Evolutionary conservation across 2,888 invertebrate genomes (phyloP), one percentile per base, ranked within the genome.

Genomic region (Lathronympha strigana): DNA sequence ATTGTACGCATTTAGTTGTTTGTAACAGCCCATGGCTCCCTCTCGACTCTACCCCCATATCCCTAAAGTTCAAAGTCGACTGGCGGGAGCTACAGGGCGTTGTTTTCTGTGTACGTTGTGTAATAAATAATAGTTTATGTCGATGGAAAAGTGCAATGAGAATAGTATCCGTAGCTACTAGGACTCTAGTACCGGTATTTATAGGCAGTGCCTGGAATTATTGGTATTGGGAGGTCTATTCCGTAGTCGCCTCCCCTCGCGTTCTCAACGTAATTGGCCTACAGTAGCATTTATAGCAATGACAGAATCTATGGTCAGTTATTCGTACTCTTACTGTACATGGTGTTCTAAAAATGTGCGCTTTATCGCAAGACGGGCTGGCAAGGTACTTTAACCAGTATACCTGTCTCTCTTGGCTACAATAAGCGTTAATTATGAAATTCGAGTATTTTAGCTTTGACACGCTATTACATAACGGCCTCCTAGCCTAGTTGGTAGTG

Each of bases 1-100:
- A 60, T 58, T 64, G 63, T 55, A 36, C 53, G 58, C 64, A 64
- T 64, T 64, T 64, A 60, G 45, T 64, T 60, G 0, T 8, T n/a
- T 11, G 6, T 51, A 8, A 45, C 55, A 15, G 8, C 31, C 40
- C 2, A 40, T 49, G 50, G 49, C 38, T 57, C 63, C 28, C 19
- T 15, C 2, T 19, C 51, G 1, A 23, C 53, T 38, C 33, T 33
- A n/a, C n/a, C 21, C n/a, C 36, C 36, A 53, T 38, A 36, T 36
- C 33, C 36, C 0, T 53, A 23, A 33, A 31, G 54, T 63, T 47
- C 36, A 38, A 54, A 55, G 38, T 55, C 4, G 33, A 36, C 25
- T 13, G 63, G 49, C 49, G 31, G 31, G 55, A 55, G 50, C 28
- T 38, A 31, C 57, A 31, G 61, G 31, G 49, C 47, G 33, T 54